phyloP scores from a whole-genome alignment of 2,888 invertebrate genomes.

The Melinaea menophilus region DNA sequence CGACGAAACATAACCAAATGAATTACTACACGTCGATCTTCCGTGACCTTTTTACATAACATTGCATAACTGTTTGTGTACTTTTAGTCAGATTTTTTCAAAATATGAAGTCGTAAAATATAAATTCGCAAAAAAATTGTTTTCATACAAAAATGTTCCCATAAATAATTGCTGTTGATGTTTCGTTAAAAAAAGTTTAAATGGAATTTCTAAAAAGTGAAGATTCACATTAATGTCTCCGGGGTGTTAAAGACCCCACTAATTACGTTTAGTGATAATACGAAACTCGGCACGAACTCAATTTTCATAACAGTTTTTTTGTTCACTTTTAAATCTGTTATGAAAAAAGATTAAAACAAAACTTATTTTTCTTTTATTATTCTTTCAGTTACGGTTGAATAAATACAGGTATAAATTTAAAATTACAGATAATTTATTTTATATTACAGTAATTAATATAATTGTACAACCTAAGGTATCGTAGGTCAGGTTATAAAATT shows the following conservation, averaged over 20 bases:
- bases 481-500: too few relatives aligned
- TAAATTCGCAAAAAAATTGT: too few relatives aligned
- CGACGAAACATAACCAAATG: too few relatives aligned
- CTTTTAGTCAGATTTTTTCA: too few relatives aligned
- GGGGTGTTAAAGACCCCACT: constrained; percentile 3
- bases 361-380: constrained; percentile 1
- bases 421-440: too few relatives aligned
- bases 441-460: too few relatives aligned
- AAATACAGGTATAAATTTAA: not conserved
- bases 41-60: too few relatives aligned
- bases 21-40: too few relatives aligned
- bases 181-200: constrained; percentile 3
- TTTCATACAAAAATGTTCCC: not conserved
- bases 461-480: too few relatives aligned
- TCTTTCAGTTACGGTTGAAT: not conserved
- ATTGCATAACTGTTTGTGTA: too few relatives aligned
- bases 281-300: constrained; percentile 5
- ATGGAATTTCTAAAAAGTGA: constrained; percentile 4
- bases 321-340: constrained; percentile 1
- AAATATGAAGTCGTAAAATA: too few relatives aligned
- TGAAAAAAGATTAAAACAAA: not conserved
- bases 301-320: not conserved
- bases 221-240: not conserved
- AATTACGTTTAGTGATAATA: constrained; percentile 5
- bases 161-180: not conserved